A percentile compares a stretch with the other conserved stretches of the same genome.
phyloP scores from a whole-genome alignment of 2,888 invertebrate genomes.

The Meteorus colon region DNA sequence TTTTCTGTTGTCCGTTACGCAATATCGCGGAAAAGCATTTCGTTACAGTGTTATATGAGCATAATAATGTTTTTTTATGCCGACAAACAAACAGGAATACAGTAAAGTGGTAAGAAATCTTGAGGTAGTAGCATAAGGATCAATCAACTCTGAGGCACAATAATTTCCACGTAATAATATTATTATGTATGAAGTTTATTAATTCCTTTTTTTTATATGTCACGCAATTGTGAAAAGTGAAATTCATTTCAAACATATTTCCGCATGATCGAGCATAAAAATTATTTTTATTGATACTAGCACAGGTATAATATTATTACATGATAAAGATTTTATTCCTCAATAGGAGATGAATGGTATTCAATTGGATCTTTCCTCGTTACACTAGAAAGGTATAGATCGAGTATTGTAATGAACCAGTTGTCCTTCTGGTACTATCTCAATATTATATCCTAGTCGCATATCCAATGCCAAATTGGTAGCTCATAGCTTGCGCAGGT shows the following conservation, averaged over 20 bases:
- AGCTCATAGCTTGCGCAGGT: background rate
- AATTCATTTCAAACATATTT: slow-evolving; percentile 8
- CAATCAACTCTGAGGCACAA: background rate
- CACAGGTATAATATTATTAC: background rate
- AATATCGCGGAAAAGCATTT: slow-evolving; percentile 7
- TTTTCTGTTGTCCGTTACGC: background rate
- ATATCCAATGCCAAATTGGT: background rate
- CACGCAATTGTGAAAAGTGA: slow-evolving; percentile 13
- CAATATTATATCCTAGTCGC: background rate
- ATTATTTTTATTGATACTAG: background rate
- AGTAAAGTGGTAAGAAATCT: background rate
- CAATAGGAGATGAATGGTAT: background rate
- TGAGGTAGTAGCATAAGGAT: background rate
- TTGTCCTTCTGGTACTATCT: background rate
- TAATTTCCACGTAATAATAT: slow-evolving; percentile 15
- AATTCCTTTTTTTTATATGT: background rate
- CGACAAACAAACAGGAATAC: background rate
- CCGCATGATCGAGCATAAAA: background rate
- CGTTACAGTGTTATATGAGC: background rate
- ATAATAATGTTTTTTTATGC: background rate
- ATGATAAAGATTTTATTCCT: background rate
- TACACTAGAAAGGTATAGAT: background rate
- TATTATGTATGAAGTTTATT: background rate
- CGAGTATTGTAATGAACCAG: background rate
- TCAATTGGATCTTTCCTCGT: background rate